phyloP scores from a whole-genome alignment of 2,113 vertebrate genomes.

The Channa argus region DNA sequence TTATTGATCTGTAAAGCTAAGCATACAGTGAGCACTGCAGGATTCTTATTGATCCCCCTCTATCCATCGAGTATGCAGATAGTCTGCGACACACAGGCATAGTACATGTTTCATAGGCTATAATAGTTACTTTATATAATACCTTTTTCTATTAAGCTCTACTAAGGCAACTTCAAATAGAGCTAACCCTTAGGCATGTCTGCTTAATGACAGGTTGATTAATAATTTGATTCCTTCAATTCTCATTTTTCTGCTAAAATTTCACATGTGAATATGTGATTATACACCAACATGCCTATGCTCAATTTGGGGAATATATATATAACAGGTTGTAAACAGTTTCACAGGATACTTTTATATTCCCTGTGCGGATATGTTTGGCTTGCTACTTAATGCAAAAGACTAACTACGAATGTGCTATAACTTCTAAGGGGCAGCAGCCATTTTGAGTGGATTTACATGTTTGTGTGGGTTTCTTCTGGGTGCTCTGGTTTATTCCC shows the following conservation, averaged over 20 bases:
- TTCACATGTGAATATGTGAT: too few relatives aligned
- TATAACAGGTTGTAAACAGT: too few relatives aligned
- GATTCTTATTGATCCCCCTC: constrained; percentile 58
- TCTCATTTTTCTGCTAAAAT: not conserved
- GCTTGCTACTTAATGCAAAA: too few relatives aligned
- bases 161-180: not conserved
- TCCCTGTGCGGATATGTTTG: too few relatives aligned
- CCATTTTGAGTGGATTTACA: too few relatives aligned
- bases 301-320: too few relatives aligned
- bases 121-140: constrained; percentile 5
- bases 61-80: constrained; percentile 44
- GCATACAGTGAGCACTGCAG: constrained; percentile 56
- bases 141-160: not conserved
- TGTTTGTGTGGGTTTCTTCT: too few relatives aligned
- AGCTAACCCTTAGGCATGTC: not conserved
- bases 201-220: not conserved
- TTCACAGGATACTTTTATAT: too few relatives aligned
- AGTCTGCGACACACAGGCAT: constrained; percentile 12
- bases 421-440: too few relatives aligned
- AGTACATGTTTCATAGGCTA: not conserved
- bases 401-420: too few relatives aligned
- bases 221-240: not conserved
- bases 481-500: too few relatives aligned
- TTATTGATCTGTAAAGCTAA: constrained; percentile 72
- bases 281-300: too few relatives aligned